Evolutionary conservation across 2,113 vertebrate species (phyloP).

Genomic region (Nannobrachium achirus): DNA sequence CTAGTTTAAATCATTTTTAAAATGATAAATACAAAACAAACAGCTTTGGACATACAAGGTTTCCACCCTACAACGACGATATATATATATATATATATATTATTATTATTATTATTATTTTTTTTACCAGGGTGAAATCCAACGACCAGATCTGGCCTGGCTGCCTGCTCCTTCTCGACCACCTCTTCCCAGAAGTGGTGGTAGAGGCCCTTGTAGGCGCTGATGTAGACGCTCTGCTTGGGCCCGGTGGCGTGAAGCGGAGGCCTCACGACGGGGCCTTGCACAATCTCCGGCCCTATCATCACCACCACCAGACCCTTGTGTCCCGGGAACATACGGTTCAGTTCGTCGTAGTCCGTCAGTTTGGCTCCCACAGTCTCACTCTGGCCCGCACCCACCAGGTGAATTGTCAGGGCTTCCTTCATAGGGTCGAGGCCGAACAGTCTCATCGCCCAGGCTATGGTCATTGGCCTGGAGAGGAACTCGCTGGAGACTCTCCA

Average conservation of each 20-base stretch:
- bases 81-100: too few species aligned
- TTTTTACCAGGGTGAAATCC: constrained; percentile 90
- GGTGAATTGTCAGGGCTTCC: constrained; percentile 85
- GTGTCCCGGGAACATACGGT: constrained; percentile 86
- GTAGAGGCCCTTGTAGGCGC: constrained; percentile 89
- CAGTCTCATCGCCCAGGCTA: constrained; percentile 81
- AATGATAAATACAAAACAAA: too few species aligned
- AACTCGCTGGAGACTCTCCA: constrained; percentile 88
- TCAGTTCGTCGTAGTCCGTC: constrained; percentile 88
- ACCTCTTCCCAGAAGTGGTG: constrained; percentile 94
- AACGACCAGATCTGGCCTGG: constrained; percentile 88
- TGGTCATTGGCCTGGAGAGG: constrained; percentile 85
- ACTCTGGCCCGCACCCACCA: constrained; percentile 85
- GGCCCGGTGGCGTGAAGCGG: constrained; percentile 76
- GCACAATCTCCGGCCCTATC: constrained; percentile 88
- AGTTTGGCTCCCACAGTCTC: constrained; percentile 86
- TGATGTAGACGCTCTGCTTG: constrained; percentile 83
- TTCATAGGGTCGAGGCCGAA: constrained; percentile 78
- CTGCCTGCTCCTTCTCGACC: constrained; percentile 83
- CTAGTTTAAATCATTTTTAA: too few species aligned
- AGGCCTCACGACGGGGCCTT: constrained; percentile 82
- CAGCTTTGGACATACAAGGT: too few species aligned
- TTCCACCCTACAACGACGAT: too few species aligned
- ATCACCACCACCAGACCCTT: constrained; percentile 87
- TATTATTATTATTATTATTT: too few species aligned